Conservation (phyloP, 2,797 vertebrate species). For the Sebastes steindachneri region DNA sequence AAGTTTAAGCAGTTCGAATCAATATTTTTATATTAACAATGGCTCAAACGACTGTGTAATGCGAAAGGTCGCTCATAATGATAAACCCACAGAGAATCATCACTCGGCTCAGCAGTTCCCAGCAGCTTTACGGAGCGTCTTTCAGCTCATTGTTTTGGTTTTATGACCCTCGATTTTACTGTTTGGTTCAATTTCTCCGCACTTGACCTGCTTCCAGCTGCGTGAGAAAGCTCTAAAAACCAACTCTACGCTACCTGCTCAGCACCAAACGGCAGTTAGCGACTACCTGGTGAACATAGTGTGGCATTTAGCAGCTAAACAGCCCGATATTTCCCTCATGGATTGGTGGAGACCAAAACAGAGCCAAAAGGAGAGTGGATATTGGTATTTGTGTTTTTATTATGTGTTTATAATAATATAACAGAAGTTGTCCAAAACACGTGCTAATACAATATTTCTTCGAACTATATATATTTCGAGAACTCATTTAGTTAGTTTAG, state of each 20-base stretch:
- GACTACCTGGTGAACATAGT: too few species aligned
- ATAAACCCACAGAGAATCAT: not conserved
- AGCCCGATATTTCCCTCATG: too few species aligned
- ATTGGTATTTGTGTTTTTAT: too few species aligned
- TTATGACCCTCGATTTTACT: not conserved
- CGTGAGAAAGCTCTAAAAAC: not conserved
- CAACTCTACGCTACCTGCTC: not conserved
- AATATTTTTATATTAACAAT: conserved; percentile 27
- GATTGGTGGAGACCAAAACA: too few species aligned
- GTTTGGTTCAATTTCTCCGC: not conserved
- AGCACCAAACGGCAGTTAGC: not conserved
- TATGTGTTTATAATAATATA: not conserved
- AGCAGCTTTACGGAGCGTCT: not conserved
- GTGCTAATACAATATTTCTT: too few species aligned
- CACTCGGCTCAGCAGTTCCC: not conserved
- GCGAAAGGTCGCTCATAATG: conserved; percentile 16
- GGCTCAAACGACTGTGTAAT: conserved; percentile 13
- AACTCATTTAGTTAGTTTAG: not conserved
- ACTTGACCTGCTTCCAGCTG: not conserved
- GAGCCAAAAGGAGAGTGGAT: too few species aligned
- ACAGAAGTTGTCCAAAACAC: not conserved
- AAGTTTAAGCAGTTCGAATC: conserved; percentile 21
- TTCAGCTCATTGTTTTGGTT: conserved; percentile 16
- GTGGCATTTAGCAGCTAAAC: too few species aligned
- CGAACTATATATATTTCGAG: not conserved